phyloP scores from a whole-genome alignment of 2,113 vertebrate genomes.

The Lepus europaeus region DNA sequence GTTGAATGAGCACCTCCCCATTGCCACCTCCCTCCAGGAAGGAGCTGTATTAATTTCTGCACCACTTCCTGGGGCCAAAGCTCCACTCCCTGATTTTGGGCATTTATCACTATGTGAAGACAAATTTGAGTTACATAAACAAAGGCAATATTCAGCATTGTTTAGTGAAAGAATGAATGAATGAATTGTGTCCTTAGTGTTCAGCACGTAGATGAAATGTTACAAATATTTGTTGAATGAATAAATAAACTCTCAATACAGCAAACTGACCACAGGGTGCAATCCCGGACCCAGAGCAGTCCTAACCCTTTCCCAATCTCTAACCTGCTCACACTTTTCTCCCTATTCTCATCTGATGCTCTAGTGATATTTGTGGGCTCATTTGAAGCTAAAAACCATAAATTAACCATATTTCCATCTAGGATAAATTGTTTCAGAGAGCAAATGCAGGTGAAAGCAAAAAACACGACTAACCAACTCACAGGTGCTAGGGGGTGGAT shows the following conservation, averaged over 20 bases:
- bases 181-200: conserved; percentile 1
- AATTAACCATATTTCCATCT: background rate
- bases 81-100: background rate
- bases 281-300: background rate
- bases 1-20: background rate
- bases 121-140: background rate
- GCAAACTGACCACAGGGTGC: background rate
- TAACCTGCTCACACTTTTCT: background rate
- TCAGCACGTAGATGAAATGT: conserved; percentile 19
- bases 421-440: background rate
- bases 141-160: conserved; percentile 22
- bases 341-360: background rate
- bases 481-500: too few species aligned
- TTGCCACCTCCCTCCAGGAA: background rate
- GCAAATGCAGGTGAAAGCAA: background rate
- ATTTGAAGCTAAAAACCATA: background rate
- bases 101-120: background rate
- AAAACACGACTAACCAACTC: background rate
- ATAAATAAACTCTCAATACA: conserved; percentile 9
- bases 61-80: background rate
- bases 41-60: background rate
- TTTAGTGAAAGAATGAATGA: conserved; percentile 22
- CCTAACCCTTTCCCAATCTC: background rate
- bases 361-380: background rate
- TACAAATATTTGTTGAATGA: conserved; percentile 56